Evolutionary conservation across 2,888 invertebrate genomes (phyloP), one percentile per base, ranked within the genome.

Genomic region (Chesias legatella): DNA sequence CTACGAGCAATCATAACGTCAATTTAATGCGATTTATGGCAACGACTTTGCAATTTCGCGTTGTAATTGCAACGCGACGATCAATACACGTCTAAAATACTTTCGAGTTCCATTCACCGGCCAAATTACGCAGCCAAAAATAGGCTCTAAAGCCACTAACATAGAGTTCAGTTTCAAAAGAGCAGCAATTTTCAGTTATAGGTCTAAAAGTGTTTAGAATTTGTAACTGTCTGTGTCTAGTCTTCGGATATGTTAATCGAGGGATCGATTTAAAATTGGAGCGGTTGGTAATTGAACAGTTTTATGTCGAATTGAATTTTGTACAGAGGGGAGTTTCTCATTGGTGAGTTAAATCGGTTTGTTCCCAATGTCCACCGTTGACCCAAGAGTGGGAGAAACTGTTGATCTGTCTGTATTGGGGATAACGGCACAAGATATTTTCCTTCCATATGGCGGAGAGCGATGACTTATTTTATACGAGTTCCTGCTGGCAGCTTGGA

Each of bases 21-120:
- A 68, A 67, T 66, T 72, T 67, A 55, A 60, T 52, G 51, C 51
- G 41, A 74, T 74, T 74, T 74, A 74, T 67, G 48, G 49, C 36
- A 51, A 48, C 45, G 48, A 54, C 53, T 57, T 53, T 43, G 55
- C 61, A 36, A 65, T 68, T 61, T 58, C 42, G 38, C 51, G 41
- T 47, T 58, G 62, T 64, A 69, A 68, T 67, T 67, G 60, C 58
- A 47, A 39, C 17, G 30, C 22, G 46, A 60, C 65, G 61, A 67
- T 72, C 64, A 64, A 67, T 68, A 64, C 50, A 29, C 51, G 63
- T 67, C 69, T 56, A 35, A 36, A 39, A 33, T 40, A 40, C 39
- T 39, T 39, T 27, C 33, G 29, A 33, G 23, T 7, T 8, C 23
- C 33, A 34, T 34, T 34, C 45, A 51, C 38, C 8, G 21, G 27